Evolutionary conservation across 2,888 invertebrate genomes (phyloP), one percentile per base, ranked within the genome.

Genomic region (Athalia cordata): DNA sequence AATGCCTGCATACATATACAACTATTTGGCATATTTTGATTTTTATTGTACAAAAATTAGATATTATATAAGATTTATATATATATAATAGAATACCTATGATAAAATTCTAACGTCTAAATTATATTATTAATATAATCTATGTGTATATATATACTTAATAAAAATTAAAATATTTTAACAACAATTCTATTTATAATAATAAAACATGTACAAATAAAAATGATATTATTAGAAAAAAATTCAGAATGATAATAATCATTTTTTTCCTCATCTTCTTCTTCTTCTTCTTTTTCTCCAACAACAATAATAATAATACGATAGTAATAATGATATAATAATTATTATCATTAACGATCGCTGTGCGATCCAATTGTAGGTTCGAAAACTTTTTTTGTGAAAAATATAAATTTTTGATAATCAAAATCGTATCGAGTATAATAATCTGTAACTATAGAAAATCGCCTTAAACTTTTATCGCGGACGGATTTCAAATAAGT

Each of bases 21-120:
- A 79, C 81, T 81, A 84, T 86, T 86, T 86, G 86, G 86, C 84
- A 86, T 86, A 83, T 84, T 85, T 85, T 84, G 84, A 85, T 85
- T 83, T 83, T 84, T 80, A 83, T 83, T 81, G 83, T 87, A 87
- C 82, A 87, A 87, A 87, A 87, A 86, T 82, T 86, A 84, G 80
- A 83, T 83, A 85, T 76, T 66, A 66, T n/a, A 13, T n/a, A n/a
- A n/a, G 45, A 66, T 66, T n/a, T 47, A 66, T 66, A 66, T 66
- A 66, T 15, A 47, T 45, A 70, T 70, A 70, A 9, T 57, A 55
- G 43, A 11, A 43, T 68, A 68, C 9, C n/a, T 62, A n/a, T n/a
- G n/a, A 29, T 67, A 67, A 67, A 50, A 66, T 47, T 50, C 13
- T 49, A 47, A 8, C 50, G 3, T 50, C 67, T 67, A 67, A 67